phyloP scores from a whole-genome alignment of 1,140 invertebrate genomes.

The Drosophila auraria region DNA sequence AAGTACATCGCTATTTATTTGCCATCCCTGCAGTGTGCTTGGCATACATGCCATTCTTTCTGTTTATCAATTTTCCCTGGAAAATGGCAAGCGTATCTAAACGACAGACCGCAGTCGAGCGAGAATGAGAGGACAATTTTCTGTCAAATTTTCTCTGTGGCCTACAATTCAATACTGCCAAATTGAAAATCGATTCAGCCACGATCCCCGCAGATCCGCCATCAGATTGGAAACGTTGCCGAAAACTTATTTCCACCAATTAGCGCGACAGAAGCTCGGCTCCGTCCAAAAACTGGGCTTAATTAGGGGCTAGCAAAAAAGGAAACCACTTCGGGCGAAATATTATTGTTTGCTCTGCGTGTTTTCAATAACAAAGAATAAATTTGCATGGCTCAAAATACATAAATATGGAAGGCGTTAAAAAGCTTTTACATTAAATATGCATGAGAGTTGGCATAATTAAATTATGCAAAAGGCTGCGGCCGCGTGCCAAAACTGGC shows the following conservation, averaged over 20 bases:
- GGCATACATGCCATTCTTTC: constrained; percentile 36
- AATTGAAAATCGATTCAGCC: constrained; percentile 54
- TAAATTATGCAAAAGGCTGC: constrained; percentile 74
- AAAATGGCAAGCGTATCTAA: constrained; percentile 43
- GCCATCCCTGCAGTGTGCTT: neutral
- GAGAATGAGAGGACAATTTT: constrained; percentile 11
- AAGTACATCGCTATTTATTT: neutral
- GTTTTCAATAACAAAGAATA: constrained; percentile 70
- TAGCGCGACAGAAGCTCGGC: constrained; percentile 24
- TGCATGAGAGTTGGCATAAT: constrained; percentile 74
- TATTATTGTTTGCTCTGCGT: constrained; percentile 41
- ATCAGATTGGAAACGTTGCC: constrained; percentile 10
- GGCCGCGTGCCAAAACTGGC: constrained; percentile 78
- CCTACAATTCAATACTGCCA: constrained; percentile 47
- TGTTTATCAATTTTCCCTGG: constrained; percentile 74
- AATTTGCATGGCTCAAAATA: constrained; percentile 58
- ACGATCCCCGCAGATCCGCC: constrained; percentile 24
- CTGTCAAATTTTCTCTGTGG: constrained; percentile 47
- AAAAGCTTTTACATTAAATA: constrained; percentile 77
- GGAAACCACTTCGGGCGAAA: constrained; percentile 29
- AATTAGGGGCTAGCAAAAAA: constrained; percentile 26
- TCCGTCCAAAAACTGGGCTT: constrained; percentile 14
- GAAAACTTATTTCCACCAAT: constrained; percentile 46
- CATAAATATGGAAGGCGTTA: constrained; percentile 72
- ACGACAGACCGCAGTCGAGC: constrained; percentile 37